phyloP scores from a whole-genome alignment of 2,797 vertebrate species.

The Bradypus variegatus region DNA sequence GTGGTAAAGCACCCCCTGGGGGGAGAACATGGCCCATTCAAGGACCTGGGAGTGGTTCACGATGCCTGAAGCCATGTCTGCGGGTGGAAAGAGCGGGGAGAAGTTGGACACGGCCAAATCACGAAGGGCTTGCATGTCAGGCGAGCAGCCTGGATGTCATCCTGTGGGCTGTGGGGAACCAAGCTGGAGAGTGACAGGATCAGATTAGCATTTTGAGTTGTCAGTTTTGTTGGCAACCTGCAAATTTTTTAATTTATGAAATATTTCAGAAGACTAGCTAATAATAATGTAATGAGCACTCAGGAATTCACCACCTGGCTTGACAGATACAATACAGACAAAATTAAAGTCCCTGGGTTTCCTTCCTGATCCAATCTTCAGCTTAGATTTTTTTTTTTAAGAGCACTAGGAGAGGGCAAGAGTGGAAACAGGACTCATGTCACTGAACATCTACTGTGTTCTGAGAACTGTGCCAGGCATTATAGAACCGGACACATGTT shows the following conservation, averaged over 20 bases:
- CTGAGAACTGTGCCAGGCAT: not conserved
- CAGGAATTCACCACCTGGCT: not conserved
- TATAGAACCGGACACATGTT: not conserved
- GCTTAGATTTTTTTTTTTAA: not conserved
- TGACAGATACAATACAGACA: not conserved
- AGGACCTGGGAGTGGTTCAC: not conserved
- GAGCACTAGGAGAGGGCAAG: not conserved
- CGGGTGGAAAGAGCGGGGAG: not conserved
- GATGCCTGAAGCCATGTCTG: not conserved
- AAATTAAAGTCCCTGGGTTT: not conserved
- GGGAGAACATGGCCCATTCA: not conserved
- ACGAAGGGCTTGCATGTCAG: not conserved
- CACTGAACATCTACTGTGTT: not conserved
- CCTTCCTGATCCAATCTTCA: not conserved
- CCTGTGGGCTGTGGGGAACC: not conserved
- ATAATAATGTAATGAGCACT: not conserved
- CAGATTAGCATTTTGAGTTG: not conserved
- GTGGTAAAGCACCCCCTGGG: too few relatives aligned
- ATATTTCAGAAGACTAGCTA: not conserved
- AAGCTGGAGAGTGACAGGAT: not conserved
- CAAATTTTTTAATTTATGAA: not conserved
- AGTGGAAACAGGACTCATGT: not conserved
- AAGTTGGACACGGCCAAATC: not conserved
- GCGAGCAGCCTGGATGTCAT: not conserved
- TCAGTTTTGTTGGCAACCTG: not conserved